Evolutionary conservation across 2,888 invertebrate species (phyloP).

Genomic region (Aphrophora alni): DNA sequence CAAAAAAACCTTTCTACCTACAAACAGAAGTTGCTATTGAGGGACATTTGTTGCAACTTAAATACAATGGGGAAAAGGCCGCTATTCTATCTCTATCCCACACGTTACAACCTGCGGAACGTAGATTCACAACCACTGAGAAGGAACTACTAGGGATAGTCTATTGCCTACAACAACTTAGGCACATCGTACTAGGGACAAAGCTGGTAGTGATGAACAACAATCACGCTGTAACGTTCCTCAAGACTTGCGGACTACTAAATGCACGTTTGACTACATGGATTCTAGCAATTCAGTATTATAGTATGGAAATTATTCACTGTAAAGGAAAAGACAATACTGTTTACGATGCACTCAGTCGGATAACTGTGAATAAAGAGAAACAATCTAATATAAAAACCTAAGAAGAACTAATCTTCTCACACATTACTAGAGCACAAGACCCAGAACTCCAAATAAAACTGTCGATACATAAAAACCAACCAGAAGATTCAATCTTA

Average conservation of each 20-base stretch:
- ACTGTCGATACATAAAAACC: too few species aligned
- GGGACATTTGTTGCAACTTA: not conserved
- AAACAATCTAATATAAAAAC: not conserved
- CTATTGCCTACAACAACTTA: not conserved
- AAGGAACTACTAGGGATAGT: not conserved
- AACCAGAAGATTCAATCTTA: too few species aligned
- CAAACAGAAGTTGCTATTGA: slow-evolving; percentile 6
- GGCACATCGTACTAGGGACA: not conserved
- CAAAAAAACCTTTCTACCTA: not conserved
- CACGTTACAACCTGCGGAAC: not conserved
- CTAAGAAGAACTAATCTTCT: not conserved
- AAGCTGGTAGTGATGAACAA: not conserved
- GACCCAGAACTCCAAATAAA: too few species aligned
- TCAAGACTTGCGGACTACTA: slow-evolving; percentile 3
- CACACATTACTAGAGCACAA: too few species aligned
- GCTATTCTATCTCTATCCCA: not conserved
- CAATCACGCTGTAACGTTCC: not conserved
- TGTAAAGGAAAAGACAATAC: slow-evolving; percentile 9
- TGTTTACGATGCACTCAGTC: not conserved
- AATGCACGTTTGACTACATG: not conserved
- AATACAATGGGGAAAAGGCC: not conserved
- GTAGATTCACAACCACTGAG: not conserved
- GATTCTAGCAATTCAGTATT: slow-evolving; percentile 4
- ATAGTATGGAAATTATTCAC: not conserved
- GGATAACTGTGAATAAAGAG: not conserved